Percentiles rank a stretch among this genome's conserved stretches.
These are phyloP conservation scores for Ginglymostoma cirratum DNA, from an alignment of 2,113 vertebrate species.

Conservation along the genomic window DNA sequence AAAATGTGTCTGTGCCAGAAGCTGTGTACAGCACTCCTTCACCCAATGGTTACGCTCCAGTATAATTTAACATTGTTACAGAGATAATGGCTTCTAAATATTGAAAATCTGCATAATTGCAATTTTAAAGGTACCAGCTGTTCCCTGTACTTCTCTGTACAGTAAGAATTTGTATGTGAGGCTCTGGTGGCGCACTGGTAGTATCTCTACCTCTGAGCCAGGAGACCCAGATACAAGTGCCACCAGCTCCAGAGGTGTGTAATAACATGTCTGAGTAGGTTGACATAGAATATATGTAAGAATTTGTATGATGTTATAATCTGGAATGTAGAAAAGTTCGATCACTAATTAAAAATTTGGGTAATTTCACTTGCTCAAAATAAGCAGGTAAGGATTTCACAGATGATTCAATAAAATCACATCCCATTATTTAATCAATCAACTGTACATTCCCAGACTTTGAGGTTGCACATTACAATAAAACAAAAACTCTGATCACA, in stretches of 20 bases:
- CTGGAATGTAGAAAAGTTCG: neutral
- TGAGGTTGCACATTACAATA: neutral
- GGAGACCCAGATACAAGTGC: too few species aligned
- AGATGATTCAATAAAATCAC: neutral
- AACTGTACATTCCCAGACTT: neutral
- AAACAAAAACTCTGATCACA: neutral
- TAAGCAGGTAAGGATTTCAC: neutral
- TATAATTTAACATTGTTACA: neutral
- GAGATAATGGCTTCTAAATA: neutral
- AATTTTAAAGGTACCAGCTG: neutral
- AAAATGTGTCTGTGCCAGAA: neutral
- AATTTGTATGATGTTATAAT: neutral
- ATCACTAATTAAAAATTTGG: neutral
- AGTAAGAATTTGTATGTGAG: too few species aligned
- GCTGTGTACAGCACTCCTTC: neutral
- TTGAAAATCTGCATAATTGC: neutral
- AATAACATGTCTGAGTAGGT: too few species aligned
- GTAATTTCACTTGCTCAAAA: neutral
- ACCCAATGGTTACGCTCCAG: neutral
- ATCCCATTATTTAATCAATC: neutral
- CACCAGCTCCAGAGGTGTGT: too few species aligned
- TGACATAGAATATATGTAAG: neutral
- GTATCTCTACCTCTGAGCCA: too few species aligned
- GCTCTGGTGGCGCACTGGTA: too few species aligned
- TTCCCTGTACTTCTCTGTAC: neutral